Base-by-base conservation (phyloP, 2,113 vertebrate genomes). In the Marmota flaviventris region DNA sequence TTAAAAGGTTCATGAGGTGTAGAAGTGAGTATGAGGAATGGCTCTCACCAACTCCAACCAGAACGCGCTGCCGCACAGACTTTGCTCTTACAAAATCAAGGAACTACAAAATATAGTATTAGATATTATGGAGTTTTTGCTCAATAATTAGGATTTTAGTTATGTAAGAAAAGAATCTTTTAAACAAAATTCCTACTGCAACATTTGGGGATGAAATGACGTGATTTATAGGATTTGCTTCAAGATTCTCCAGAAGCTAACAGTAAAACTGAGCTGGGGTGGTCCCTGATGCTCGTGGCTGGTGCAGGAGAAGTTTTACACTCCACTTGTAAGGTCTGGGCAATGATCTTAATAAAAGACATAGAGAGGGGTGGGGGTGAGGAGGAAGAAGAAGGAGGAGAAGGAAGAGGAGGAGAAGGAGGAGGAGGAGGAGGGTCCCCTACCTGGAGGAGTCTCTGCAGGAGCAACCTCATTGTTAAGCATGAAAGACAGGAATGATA, bases 121-220 rank as follows among this genome's bases (percentile, higher is more conserved):
- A 37, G 56, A 69, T 27, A 65, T 27, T 37, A 88, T 53, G 27
- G 12, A 73, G 27, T 78, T 72, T 83, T 61, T 51, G 16, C 61
- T 89, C 27, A 70, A 51, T 53, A 75, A 53, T 24, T 34, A 85
- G 29, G 20, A 77, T 1, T 89, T 4, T 70, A 85, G 4, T 63
- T 97, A 85, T 1, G 3, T 75, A 25, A 96, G 37, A 85, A 89
- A 51, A 51, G 27, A 89, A 85, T 45, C 25, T 58, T 92, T 34
- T 79, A 73, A 90, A 88, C 42, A 92, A 92, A 63, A 81, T 69
- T 42, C 67, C 48, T 70, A 82, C 56, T 34, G 67, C 84, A 70
- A 63, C 61, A 82, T 65, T 37, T 70, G 42, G 24, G 16, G 3
- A 53, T 92, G 2, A 88, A 94, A 94, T 75, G 25, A 63, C 29